Evolutionary conservation across 2,888 invertebrate species (phyloP), one percentile per base, ranked within the genome.

Genomic region (Cetonia aurata): DNA sequence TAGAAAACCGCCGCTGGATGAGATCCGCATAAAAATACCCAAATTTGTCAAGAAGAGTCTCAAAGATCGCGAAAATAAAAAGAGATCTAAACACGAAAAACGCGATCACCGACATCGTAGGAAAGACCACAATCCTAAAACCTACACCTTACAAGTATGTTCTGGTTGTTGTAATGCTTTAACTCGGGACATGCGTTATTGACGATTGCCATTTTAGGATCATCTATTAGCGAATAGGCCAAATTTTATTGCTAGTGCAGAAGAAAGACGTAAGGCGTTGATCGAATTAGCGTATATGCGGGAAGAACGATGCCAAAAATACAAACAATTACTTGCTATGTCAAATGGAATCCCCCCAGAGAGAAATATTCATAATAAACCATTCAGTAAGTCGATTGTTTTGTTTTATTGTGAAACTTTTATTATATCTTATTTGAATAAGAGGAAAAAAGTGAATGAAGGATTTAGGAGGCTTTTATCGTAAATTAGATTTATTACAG

Each of bases 211-310:
- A 6, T 86, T 91, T 31, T 86, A 93, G 87, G 92, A 94, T 70
- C 91, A 92, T 80, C 87, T 95, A 77, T 86, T 88, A 75, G 86
- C 83, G 73, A 92, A 92, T 76, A 88, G 91, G 41, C 94, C 94
- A 0, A 88, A 90, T 72, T 94, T 94, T 81, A 86, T 92, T 37
- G 83, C 85, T 55, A 85, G 86, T 57, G 88, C 90, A 0, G 88
- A 89, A 76, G 83, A 84, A 65, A 84, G 90, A 71, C 82, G 87
- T 68, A 84, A 86, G 56, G 86, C 85, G 72, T 79, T 88, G 75
- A 81, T 83, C 0, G 86, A 87, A 73, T 80, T 87, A 71, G 84
- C 85, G 13, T 82, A 84, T 57, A 77, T 87, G 72, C 81, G 87
- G 52, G 83, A 86, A 75, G 71, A 86, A 74, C 80, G 87, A 73